Conservation (phyloP, 2,888 invertebrate species). For the Ochlodes sylvanus region DNA sequence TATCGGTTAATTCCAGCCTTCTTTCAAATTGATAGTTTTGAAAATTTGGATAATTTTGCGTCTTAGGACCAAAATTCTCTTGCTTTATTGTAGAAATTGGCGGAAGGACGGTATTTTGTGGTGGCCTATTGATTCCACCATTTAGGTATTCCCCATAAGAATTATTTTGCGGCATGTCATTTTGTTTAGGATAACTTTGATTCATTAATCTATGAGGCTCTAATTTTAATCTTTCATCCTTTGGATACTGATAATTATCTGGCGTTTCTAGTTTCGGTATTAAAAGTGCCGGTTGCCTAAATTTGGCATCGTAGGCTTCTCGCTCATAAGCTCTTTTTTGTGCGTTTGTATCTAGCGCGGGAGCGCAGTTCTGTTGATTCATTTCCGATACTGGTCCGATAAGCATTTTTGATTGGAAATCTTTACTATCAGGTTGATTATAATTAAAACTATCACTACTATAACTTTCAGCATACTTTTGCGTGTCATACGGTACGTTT, state of each 20-base stretch:
- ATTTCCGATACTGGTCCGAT: slow-evolving; percentile 83
- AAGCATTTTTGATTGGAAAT: slow-evolving; percentile 84
- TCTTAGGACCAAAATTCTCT: slow-evolving; percentile 74
- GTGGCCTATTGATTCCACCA: slow-evolving; percentile 56
- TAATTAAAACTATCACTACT: slow-evolving; percentile 78
- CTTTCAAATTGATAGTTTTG: slow-evolving; percentile 68
- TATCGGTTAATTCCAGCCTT: slow-evolving; percentile 59
- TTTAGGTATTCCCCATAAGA: slow-evolving; percentile 69
- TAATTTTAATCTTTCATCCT: slow-evolving; percentile 70
- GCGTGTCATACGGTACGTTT: slow-evolving; percentile 73
- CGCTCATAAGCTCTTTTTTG: slow-evolving; percentile 75
- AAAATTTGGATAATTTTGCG: slow-evolving; percentile 66
- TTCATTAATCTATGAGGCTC: slow-evolving; percentile 59
- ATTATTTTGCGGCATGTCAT: slow-evolving; percentile 56
- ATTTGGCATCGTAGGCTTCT: slow-evolving; percentile 74
- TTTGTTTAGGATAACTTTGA: slow-evolving; percentile 53
- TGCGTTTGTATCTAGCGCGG: slow-evolving; percentile 69
- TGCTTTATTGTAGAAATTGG: slow-evolving; percentile 83
- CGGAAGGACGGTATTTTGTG: slow-evolving; percentile 70
- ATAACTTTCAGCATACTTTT: slow-evolving; percentile 80
- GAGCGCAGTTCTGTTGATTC: slow-evolving; percentile 75
- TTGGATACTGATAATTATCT: slow-evolving; percentile 73
- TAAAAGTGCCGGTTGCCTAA: slow-evolving; percentile 75
- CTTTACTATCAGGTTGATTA: slow-evolving; percentile 81
- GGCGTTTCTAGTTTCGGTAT: slow-evolving; percentile 78